Evolutionary conservation across 2,888 invertebrate species (phyloP), one percentile per base, ranked within the genome.

Genomic region (Drosophila borborema): DNA sequence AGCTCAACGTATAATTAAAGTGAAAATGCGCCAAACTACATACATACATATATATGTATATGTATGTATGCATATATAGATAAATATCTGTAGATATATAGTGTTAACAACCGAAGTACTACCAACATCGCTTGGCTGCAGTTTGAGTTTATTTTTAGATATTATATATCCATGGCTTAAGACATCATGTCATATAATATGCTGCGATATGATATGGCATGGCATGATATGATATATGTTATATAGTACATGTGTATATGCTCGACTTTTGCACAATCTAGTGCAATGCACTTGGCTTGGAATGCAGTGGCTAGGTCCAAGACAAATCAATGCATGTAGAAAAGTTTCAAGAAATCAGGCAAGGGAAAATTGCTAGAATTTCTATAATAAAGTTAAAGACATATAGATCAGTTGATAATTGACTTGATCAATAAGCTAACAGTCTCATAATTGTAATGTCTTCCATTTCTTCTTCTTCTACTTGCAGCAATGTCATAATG

Each of bases 401-500:
- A 28, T 28, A 48, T 28, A 23, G 23, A 23, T 23, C 23, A 23
- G 23, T 23, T 23, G 23, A 23, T 10, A 43, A 43, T 20, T 20
- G 20, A 20, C 5, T 46, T 14, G 3, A 43, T 41, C n/a, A 41
- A 16, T 8, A 40, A 16, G 16, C 7, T 40, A 7, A n/a, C 16
- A 38, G 40, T 7, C 4, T 7, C 40, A 0, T n/a, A 16, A 14
- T 31, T 43, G 34, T 20, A 45, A 58, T 45, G 3, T 3, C 1
- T 28, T 38, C 36, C 14, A 6, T 41, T 5, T 0, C 20, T n/a
- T n/a, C 38, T 5, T 18, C 28, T 5, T 40, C 14, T 20, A 3
- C 10, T 75, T 67, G 31, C 79, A 93, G 93, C 89, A 63, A 93
- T 93, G 93, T 72, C 90, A 93, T 92, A 91, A 97, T 97, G 97